Base-by-base conservation (phyloP, 2,888 invertebrate genomes). In the Mayetiola destructor region DNA sequence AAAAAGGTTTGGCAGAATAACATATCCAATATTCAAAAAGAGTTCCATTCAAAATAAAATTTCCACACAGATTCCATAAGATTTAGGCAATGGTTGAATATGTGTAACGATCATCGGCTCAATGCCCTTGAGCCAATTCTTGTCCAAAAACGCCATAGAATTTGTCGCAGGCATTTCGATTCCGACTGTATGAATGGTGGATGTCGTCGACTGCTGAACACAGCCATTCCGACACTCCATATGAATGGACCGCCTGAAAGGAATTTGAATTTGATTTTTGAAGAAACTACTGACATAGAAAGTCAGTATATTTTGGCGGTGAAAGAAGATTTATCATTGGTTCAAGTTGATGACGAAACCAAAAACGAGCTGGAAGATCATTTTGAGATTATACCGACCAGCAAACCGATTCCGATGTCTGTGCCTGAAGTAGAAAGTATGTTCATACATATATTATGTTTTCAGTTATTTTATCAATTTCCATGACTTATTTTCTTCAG, bases 141-240 rank as follows among this genome's bases (percentile, higher is more conserved):
- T 0, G 21, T 59, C 5, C 57, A 32, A 16, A 29, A 39, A 32
- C 36, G 42, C 39, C 56, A 35, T 40, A 37, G 59, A 9, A 40
- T 59, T 21, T 59, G 59, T 32, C 55, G 59, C 2, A 32, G 55
- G 9, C 59, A 59, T 53, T 59, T 59, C 52, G 59, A 57, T 32
- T n/a, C 30, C 3, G 27, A 56, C 12, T 39, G 54, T 57, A 53
- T 59, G 21, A 59, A 59, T 56, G 59, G 59, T 3, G 55, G 36
- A n/a, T 57, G 57, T 30, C 55, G 55, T 16, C 36, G 59, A 20
- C 8, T 53, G 3, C 14, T 52, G 8, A 27, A 36, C 4, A 39
- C 32, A 9, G 56, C 56, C 9, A 12, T 56, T 18, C 56, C 56
- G n/a, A 48, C 35, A 18, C 32, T 56, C 35, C 18, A 52, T 52